phyloP scores from a whole-genome alignment of 2,797 vertebrate species.

The Galaxias olidus region DNA sequence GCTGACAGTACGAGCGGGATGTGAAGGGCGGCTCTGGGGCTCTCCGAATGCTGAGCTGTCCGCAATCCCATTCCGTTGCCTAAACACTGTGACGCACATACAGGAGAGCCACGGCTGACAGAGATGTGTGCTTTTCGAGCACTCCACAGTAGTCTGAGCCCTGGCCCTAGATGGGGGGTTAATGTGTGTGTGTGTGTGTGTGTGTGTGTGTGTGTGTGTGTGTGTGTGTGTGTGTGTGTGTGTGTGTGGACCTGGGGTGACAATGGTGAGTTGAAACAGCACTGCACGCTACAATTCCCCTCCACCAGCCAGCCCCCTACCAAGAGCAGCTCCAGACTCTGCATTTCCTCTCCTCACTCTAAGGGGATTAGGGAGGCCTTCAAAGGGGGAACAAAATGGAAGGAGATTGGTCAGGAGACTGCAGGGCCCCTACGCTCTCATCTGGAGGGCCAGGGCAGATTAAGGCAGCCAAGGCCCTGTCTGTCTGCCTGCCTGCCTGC shows the following conservation, averaged over 20 bases:
- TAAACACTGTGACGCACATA: conserved; percentile 56
- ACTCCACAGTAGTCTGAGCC: conserved; percentile 52
- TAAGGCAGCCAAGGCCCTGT: conserved; percentile 62
- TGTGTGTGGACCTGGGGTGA: not conserved
- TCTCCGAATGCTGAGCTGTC: conserved; percentile 62
- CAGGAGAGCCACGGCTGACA: conserved; percentile 62
- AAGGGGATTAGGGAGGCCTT: conserved; percentile 76
- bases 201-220: conserved; percentile 17
- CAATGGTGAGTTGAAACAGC: conserved; percentile 13
- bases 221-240: conserved; percentile 1
- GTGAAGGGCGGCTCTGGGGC: conserved; percentile 60
- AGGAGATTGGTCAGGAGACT: conserved; percentile 65
- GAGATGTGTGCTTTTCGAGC: conserved; percentile 49
- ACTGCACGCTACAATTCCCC: conserved; percentile 19
- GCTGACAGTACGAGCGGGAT: not conserved
- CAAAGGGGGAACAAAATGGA: conserved; percentile 62
- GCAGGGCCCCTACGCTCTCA: conserved; percentile 58
- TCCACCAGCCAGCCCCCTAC: conserved; percentile 21
- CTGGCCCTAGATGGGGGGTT: conserved; percentile 37
- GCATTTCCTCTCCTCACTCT: conserved; percentile 57
- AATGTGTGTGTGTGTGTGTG: not conserved
- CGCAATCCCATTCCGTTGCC: conserved; percentile 71
- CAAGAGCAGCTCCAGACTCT: conserved; percentile 44
- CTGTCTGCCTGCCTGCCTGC: conserved; percentile 44
- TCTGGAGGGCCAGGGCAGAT: conserved; percentile 69